Percentiles rank a stretch among this genome's conserved stretches.
phyloP scores from a whole-genome alignment of 2,797 vertebrate species.

The Ctenopoma multispine region DNA sequence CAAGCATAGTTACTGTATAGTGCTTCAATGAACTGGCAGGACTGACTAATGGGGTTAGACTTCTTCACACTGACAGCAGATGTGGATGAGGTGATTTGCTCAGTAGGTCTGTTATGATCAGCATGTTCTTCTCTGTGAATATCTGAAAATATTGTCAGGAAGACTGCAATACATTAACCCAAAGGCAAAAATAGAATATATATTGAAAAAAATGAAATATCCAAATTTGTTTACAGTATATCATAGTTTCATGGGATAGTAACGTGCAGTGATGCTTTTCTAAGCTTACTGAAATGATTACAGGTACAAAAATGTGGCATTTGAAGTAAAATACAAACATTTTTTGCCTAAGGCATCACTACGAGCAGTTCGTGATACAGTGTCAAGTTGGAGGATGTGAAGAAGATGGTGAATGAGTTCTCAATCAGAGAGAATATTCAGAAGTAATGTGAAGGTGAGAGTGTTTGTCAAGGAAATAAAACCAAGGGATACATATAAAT shows the following conservation, averaged over 20 bases:
- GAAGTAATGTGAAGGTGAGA: constrained; percentile 9
- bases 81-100: constrained; percentile 36
- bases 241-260: not conserved
- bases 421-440: constrained; percentile 18
- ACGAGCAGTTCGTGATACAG: constrained; percentile 15
- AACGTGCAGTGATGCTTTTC: not conserved
- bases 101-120: constrained; percentile 24
- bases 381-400: constrained; percentile 16
- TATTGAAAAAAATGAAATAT: not conserved
- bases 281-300: constrained; percentile 7
- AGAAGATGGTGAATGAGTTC: constrained; percentile 23
- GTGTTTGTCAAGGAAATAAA: constrained; percentile 1
- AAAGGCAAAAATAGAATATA: constrained; percentile 7
- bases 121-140: constrained; percentile 13
- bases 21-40: constrained; percentile 52
- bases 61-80: constrained; percentile 43
- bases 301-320: constrained; percentile 22
- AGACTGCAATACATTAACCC: not conserved
- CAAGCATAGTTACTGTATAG: constrained; percentile 42
- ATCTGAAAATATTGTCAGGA: constrained; percentile 15
- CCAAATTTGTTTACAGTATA: not conserved
- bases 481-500: not conserved
- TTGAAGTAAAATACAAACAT: constrained; percentile 34
- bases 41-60: constrained; percentile 54
- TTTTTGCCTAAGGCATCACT: constrained; percentile 46